Evolutionary conservation across 2,888 invertebrate species (phyloP).

Genomic region (Coenonympha arcania): DNA sequence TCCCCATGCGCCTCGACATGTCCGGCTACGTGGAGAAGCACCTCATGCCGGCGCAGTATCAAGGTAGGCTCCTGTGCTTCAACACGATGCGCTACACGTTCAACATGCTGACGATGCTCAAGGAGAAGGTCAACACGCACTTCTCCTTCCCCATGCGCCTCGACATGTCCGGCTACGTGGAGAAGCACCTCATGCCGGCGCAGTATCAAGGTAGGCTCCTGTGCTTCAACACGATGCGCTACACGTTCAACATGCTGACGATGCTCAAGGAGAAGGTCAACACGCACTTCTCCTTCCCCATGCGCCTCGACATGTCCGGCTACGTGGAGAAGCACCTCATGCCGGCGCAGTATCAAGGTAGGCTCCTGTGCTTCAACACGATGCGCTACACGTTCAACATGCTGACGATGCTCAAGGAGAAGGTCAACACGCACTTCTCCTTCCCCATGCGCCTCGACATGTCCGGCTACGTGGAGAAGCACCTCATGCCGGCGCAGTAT

Average conservation of each 20-base stretch:
- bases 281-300: slow-evolving; percentile 96
- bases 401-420: slow-evolving; percentile 97
- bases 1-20: slow-evolving; percentile 94
- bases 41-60: slow-evolving; percentile 90
- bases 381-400: slow-evolving; percentile 98
- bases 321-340: slow-evolving; percentile 95
- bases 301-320: slow-evolving; percentile 93
- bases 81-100: slow-evolving; percentile 98
- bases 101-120: slow-evolving; percentile 97
- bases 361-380: slow-evolving; percentile 95
- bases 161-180: slow-evolving; percentile 96
- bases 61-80: slow-evolving; percentile 91
- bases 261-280: slow-evolving; percentile 98
- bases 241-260: slow-evolving; percentile 97
- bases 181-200: slow-evolving; percentile 92
- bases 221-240: slow-evolving; percentile 97
- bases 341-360: slow-evolving; percentile 89
- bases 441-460: slow-evolving; percentile 94
- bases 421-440: slow-evolving; percentile 97
- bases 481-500: slow-evolving; percentile 91
- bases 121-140: slow-evolving; percentile 97
- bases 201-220: slow-evolving; percentile 89
- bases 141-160: slow-evolving; percentile 95
- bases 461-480: slow-evolving; percentile 95
- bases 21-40: slow-evolving; percentile 95